Percentiles rank a stretch among this genome's conserved stretches.
Conservation (phyloP, 2,113 vertebrate genomes). For the Thalassoma bifasciatum region DNA sequence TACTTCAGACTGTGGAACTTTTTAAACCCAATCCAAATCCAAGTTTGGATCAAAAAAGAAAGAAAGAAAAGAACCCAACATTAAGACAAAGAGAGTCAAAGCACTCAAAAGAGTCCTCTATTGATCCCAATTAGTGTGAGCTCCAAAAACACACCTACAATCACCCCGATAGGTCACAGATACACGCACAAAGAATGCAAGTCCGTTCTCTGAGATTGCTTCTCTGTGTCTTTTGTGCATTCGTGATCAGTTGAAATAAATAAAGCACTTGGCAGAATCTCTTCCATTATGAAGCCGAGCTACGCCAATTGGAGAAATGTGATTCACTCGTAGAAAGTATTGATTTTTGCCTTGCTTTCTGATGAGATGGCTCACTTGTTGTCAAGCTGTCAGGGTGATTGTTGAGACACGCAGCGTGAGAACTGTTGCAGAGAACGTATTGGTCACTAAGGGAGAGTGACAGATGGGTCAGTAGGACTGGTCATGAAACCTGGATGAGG, state of each 20-base stretch:
- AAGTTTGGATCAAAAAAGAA: neutral
- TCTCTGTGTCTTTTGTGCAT: neutral
- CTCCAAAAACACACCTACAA: neutral
- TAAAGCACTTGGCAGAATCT: neutral
- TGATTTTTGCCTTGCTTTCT: constrained; percentile 21
- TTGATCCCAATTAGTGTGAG: neutral
- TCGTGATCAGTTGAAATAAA: neutral
- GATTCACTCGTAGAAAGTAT: constrained; percentile 46
- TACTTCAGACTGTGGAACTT: too few species aligned
- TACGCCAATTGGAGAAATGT: constrained; percentile 10
- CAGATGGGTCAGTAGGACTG: constrained; percentile 27
- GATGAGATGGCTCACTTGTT: constrained; percentile 38
- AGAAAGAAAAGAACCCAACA: neutral
- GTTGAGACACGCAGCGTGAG: constrained; percentile 18
- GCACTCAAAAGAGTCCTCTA: neutral
- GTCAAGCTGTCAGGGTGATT: constrained; percentile 47
- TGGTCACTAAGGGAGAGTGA: constrained; percentile 22
- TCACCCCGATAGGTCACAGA: neutral
- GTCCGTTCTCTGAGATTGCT: neutral
- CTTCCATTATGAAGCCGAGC: neutral
- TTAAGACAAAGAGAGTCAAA: neutral
- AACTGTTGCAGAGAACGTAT: constrained; percentile 24
- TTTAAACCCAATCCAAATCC: neutral
- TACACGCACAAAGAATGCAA: neutral
- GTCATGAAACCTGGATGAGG: constrained; percentile 9